These are phyloP conservation scores for Nyctibius bracteatus DNA, from an alignment of 2,113 vertebrate species.

Conservation along the genomic window DNA sequence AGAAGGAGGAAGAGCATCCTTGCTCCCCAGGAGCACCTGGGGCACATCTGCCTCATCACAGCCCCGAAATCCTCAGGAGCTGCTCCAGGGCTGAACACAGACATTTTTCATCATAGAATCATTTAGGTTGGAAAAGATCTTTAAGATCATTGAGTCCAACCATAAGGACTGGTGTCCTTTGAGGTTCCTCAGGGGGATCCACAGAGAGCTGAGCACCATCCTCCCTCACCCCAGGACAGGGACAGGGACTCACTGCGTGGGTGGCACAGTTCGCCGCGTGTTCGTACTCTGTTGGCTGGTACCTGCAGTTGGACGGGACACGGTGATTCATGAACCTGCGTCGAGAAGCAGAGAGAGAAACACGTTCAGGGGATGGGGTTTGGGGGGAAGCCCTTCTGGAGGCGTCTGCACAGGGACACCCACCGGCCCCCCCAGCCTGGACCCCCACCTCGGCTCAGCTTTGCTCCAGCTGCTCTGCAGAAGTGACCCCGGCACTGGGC, in stretches of 20 bases:
- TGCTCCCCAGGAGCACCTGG: accelerated
- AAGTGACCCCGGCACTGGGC: background rate
- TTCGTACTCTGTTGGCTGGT: slow-evolving; percentile 93
- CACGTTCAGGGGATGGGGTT: accelerated
- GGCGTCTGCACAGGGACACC: background rate
- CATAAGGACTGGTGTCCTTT: background rate
- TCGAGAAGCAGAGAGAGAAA: background rate
- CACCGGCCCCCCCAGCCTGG: background rate
- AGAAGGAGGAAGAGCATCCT: background rate
- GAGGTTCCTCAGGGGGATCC: background rate
- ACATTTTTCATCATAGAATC: background rate
- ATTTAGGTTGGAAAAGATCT: too few relatives aligned
- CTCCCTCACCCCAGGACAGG: background rate
- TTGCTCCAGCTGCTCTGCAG: background rate
- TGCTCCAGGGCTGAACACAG: background rate
- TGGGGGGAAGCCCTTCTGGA: background rate
- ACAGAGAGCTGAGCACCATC: accelerated
- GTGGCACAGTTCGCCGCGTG: slow-evolving; percentile 93
- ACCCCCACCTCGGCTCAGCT: background rate
- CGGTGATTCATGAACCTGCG: slow-evolving; percentile 94
- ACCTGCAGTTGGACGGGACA: slow-evolving; percentile 86
- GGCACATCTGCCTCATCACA: background rate
- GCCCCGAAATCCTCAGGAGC: background rate
- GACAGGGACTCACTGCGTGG: slow-evolving; percentile 82
- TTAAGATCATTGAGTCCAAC: too few relatives aligned